phyloP scores from a whole-genome alignment of 2,797 vertebrate genomes.

The Acanthurus leucopareius region DNA sequence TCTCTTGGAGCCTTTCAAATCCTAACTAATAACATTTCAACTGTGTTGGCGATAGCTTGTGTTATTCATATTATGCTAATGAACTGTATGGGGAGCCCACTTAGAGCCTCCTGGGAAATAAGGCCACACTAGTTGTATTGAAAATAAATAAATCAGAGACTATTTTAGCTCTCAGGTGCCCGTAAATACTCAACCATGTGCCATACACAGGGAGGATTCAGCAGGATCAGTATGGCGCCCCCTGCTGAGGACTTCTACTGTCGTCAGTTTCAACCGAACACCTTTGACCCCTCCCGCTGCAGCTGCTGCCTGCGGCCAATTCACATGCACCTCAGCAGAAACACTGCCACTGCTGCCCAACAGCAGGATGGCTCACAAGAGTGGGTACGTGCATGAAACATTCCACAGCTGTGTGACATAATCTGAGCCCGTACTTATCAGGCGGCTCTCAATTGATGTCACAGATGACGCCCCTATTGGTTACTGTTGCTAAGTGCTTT shows the following conservation, averaged over 20 bases:
- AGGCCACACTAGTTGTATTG: conserved; percentile 15
- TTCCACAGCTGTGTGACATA: neutral
- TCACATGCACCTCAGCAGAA: conserved; percentile 72
- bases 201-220: neutral
- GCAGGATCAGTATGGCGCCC: conserved; percentile 52
- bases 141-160: conserved; percentile 43
- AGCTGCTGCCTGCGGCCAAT: conserved; percentile 71
- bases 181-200: neutral
- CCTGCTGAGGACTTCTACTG: conserved; percentile 74
- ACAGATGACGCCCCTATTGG: neutral
- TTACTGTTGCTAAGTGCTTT: neutral
- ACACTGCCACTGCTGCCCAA: neutral
- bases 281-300: conserved; percentile 79
- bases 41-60: conserved; percentile 30
- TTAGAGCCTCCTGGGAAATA: conserved; percentile 68
- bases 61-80: conserved; percentile 56
- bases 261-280: conserved; percentile 73
- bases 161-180: conserved; percentile 15
- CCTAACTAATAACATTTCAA: conserved; percentile 28
- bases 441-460: neutral
- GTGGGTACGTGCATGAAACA: conserved; percentile 45
- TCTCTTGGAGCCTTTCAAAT: conserved; percentile 23
- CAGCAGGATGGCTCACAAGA: conserved; percentile 26
- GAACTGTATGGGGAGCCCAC: conserved; percentile 12
- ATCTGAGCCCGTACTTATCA: neutral